Conservation (phyloP, 2,888 invertebrate species). For the Micoletzkya japonica region DNA sequence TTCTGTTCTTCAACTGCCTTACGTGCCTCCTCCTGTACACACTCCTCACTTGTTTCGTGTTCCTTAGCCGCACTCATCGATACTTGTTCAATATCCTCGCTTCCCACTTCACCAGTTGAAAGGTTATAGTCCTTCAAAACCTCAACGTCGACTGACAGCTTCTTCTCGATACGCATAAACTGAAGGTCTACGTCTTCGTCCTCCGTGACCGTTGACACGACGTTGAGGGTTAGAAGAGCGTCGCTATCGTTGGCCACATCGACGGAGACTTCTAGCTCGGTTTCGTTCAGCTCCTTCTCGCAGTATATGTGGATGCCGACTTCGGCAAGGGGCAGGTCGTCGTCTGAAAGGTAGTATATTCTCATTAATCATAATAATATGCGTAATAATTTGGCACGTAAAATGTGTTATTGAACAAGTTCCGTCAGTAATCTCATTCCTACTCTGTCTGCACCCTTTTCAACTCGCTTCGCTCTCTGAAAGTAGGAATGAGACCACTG, state of each 20-base stretch:
- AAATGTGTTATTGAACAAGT: not conserved
- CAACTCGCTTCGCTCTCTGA: too few relatives aligned
- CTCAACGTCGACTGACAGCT: not conserved
- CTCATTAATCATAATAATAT: not conserved
- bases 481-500: too few relatives aligned
- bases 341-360: constrained; percentile 35
- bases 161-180: not conserved
- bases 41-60: too few relatives aligned
- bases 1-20: not conserved
- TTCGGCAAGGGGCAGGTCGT: constrained; percentile 38
- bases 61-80: not conserved
- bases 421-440: too few relatives aligned
- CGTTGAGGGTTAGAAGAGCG: not conserved
- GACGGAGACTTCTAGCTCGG: constrained; percentile 44
- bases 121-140: constrained; percentile 16
- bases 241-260: not conserved
- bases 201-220: not conserved
- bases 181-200: not conserved
- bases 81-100: not conserved
- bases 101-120: constrained; percentile 4
- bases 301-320: constrained; percentile 48
- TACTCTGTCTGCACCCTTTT: too few relatives aligned
- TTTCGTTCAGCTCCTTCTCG: constrained; percentile 48
- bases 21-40: constrained; percentile 3
- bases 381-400: too few relatives aligned